Evolutionary conservation across 1,140 invertebrate species (phyloP).

Genomic region (Drosophila repleta): DNA sequence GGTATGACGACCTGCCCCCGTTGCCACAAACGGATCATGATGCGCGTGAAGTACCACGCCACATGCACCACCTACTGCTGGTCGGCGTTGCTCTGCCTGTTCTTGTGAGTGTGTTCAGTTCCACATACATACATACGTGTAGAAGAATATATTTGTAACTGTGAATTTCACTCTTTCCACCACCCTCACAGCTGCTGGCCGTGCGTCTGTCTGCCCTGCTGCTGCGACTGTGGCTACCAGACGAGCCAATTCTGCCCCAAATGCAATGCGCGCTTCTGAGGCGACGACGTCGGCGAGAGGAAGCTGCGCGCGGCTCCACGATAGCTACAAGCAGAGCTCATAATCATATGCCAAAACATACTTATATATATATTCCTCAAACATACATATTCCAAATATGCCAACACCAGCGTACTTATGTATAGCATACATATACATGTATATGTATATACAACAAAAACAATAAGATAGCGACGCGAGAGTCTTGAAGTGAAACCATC

Average conservation of each 20-base stretch:
- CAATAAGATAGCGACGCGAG: background rate
- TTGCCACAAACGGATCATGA: conserved; percentile 39
- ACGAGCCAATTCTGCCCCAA: conserved; percentile 88
- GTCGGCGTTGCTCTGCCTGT: conserved; percentile 46
- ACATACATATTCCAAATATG: background rate
- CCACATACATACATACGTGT: too few relatives aligned
- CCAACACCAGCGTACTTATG: background rate
- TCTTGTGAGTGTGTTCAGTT: conserved; percentile 59
- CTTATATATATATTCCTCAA: background rate
- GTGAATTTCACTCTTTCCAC: too few relatives aligned
- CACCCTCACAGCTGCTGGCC: conserved; percentile 84
- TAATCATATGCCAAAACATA: background rate
- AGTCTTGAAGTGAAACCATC: background rate
- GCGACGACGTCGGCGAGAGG: too few relatives aligned
- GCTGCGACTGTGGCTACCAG: conserved; percentile 86
- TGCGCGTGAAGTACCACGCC: conserved; percentile 49
- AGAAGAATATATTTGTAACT: too few relatives aligned
- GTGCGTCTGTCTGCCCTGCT: conserved; percentile 87
- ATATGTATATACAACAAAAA: background rate
- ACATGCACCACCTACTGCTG: conserved; percentile 51
- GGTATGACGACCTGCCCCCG: conserved; percentile 58
- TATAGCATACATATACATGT: background rate
- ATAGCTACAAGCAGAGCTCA: background rate
- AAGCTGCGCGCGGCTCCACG: background rate
- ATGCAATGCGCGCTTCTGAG: conserved; percentile 85